Conservation (phyloP, 2,113 vertebrate species). For the Microcebus tavaratra region DNA sequence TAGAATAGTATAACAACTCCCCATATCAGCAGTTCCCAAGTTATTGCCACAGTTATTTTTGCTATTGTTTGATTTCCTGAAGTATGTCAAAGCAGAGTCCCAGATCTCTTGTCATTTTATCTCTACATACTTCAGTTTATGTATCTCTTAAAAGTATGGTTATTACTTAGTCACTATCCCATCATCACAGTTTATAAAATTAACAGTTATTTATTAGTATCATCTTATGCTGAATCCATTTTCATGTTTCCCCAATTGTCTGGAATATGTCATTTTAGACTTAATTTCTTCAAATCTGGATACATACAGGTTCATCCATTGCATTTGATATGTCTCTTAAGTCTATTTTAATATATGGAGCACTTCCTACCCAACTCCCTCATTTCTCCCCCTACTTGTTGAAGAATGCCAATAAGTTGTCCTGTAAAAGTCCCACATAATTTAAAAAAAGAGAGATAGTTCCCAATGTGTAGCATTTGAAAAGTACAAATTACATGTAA, state of each 20-base stretch:
- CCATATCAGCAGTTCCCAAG: background rate
- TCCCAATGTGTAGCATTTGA: background rate
- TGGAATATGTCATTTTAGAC: slow-evolving; percentile 20
- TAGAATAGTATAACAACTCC: background rate
- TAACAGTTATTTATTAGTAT: slow-evolving; percentile 26
- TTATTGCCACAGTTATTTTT: background rate
- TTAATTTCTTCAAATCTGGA: slow-evolving; percentile 16
- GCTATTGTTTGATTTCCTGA: background rate
- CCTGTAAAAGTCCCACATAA: background rate
- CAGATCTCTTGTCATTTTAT: background rate
- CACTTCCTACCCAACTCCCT: background rate
- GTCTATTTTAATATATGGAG: background rate
- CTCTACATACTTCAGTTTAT: background rate
- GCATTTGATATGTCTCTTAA: background rate
- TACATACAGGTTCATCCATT: background rate
- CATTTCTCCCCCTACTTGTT: background rate
- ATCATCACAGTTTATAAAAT: background rate
- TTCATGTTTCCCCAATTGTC: background rate
- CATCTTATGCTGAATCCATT: background rate
- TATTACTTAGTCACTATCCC: background rate
- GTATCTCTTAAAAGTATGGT: background rate
- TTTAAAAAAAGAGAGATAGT: background rate
- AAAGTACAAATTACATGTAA: background rate
- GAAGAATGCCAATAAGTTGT: background rate
- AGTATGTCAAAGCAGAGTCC: slow-evolving; percentile 7